Base-by-base conservation (phyloP, 2,113 vertebrate genomes). In the Micronycteris hirsuta region DNA sequence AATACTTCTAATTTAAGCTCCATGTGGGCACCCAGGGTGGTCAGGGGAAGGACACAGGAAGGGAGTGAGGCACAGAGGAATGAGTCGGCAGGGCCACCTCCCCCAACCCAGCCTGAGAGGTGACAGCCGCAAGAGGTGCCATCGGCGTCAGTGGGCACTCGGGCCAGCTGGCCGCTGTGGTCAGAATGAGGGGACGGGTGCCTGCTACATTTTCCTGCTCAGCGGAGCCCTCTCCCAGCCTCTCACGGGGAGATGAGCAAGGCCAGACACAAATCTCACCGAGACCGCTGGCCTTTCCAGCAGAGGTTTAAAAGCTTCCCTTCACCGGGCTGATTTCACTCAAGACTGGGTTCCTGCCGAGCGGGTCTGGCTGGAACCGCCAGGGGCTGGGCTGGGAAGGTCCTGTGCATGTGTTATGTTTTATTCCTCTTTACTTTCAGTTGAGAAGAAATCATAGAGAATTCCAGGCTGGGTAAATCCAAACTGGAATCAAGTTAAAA, bases 401-500 rank as follows among this genome's bases (percentile, higher is more conserved):
- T 3, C 31, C 14, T 16, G 10, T 36, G n/a, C 15, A 67, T 28
- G 52, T 24, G 58, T 54, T 84, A 33, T 17, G 9, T 41, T 86
- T 76, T 71, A 31, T 83, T 90, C 28, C 13, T 26, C 5, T 67
- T 76, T 41, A 67, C 73, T 89, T 85, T 78, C 52, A 65, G 36
- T 77, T 88, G 43, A 82, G 80, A 94, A 91, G 41, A 88, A 89
- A 89, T 83, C 56, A 19, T 26, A 82, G 38, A 73, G 15, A n/a
- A 65, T 77, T 89, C 54, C 68, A 78, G 70, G n/a, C 33, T 86
- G 89, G 73, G 47, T 49, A 47, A 97, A 94, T 89, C 36, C 86
- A 95, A 83, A 80, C 26, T 91, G 83, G 76, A 96, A 84, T 65
- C n/a, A 83, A 82, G 82, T 84, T 67, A 73, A 90, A n/a, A 83